A percentile compares a stretch with the other conserved stretches of the same genome.
phyloP scores from a whole-genome alignment of 2,797 vertebrate genomes.

The Sardinella longiceps region DNA sequence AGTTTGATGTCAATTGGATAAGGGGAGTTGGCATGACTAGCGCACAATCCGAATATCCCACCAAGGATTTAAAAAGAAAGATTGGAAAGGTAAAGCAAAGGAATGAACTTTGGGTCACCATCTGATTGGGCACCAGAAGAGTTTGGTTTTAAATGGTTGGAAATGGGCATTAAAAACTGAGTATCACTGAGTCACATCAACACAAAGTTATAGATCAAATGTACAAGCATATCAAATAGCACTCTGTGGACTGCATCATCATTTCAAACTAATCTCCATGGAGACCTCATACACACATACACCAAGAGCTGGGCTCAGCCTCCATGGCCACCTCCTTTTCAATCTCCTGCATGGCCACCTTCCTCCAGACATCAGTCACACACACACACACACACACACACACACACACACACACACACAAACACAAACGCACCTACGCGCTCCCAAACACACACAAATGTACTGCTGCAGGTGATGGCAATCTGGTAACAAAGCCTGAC shows the following conservation, averaged over 20 bases:
- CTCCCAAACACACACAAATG: background rate
- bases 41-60: too few species aligned
- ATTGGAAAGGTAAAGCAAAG: background rate
- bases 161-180: background rate
- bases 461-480: background rate
- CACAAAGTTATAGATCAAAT: background rate
- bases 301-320: background rate
- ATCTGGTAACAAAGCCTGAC: background rate
- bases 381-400: background rate
- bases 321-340: background rate
- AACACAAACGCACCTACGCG: background rate
- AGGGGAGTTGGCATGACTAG: too few species aligned
- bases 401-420: background rate
- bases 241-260: background rate
- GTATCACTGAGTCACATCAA: conserved; percentile 4
- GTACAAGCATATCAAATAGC: background rate
- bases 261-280: conserved; percentile 11
- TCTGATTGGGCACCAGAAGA: background rate
- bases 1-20: too few species aligned
- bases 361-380: background rate
- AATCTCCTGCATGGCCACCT: background rate
- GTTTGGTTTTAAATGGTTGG: conserved; percentile 1
- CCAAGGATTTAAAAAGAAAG: background rate
- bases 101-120: background rate
- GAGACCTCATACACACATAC: conserved; percentile 17